Conservation (phyloP, 2,113 vertebrate genomes). For the Phaethornis superciliosus region DNA sequence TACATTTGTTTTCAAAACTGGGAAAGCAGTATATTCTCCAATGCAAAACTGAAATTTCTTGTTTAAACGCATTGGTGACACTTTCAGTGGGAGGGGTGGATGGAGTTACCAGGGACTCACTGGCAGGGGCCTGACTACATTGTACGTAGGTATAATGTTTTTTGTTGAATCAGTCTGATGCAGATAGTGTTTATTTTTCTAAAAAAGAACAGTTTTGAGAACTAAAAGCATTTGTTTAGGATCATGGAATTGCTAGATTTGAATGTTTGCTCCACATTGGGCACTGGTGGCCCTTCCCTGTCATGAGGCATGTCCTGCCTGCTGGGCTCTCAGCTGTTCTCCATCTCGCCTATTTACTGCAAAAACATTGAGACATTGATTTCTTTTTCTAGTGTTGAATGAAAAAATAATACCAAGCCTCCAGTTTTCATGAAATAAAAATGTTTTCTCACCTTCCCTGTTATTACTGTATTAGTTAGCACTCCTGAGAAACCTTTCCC, state of each 20-base stretch:
- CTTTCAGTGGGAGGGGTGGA: background rate
- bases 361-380: background rate
- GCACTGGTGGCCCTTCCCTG: accelerated
- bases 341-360: background rate
- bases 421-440: background rate
- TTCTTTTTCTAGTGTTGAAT: background rate
- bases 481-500: background rate
- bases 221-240: background rate
- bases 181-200: background rate
- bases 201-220: background rate
- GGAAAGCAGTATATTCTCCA: background rate
- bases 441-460: background rate
- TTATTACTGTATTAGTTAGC: background rate
- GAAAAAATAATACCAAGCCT: background rate
- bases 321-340: background rate
- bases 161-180: background rate
- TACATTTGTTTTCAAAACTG: background rate
- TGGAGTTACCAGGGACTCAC: background rate
- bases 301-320: background rate
- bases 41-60: background rate
- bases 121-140: background rate
- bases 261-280: background rate
- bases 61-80: background rate
- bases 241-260: background rate
- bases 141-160: background rate